Conservation (phyloP, 2,888 invertebrate genomes). For the Yponomeuta cagnagella region DNA sequence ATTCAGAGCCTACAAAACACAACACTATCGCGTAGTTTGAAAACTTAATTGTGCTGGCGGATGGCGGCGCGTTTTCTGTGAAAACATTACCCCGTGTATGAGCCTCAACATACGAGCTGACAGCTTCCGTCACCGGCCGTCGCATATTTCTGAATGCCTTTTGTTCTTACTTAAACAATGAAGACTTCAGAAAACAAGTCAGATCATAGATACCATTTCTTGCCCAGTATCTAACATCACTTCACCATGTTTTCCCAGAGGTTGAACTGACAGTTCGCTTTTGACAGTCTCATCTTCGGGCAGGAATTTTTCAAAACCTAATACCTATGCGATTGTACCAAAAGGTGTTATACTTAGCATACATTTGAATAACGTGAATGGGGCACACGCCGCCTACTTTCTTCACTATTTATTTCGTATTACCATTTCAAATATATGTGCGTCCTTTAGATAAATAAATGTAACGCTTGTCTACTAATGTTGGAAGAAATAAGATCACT, state of each 20-base stretch:
- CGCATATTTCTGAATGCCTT: slow-evolving; percentile 65
- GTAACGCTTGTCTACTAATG: slow-evolving; percentile 22
- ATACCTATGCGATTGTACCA: background rate
- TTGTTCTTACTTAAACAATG: slow-evolving; percentile 69
- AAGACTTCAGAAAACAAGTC: slow-evolving; percentile 36
- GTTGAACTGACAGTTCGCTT: background rate
- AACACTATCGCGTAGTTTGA: slow-evolving; percentile 51
- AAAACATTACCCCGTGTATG: slow-evolving; percentile 49
- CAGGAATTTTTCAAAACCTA: background rate
- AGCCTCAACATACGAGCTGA: slow-evolving; percentile 45
- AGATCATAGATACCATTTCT: slow-evolving; percentile 25
- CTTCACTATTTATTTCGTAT: slow-evolving; percentile 8
- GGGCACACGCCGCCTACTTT: slow-evolving; percentile 12
- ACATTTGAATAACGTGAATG: slow-evolving; percentile 9
- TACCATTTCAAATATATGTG: slow-evolving; percentile 10
- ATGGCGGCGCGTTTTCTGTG: slow-evolving; percentile 40
- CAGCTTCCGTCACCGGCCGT: slow-evolving; percentile 46
- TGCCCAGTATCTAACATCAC: background rate
- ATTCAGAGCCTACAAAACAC: slow-evolving; percentile 45
- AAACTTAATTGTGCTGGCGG: slow-evolving; percentile 59
- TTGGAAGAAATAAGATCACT: slow-evolving; percentile 28
- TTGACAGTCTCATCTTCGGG: background rate
- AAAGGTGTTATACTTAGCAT: background rate
- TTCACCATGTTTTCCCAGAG: background rate
- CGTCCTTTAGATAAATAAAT: slow-evolving; percentile 15